phyloP scores from a whole-genome alignment of 1,140 invertebrate species.

The Polypedilum pembai region DNA sequence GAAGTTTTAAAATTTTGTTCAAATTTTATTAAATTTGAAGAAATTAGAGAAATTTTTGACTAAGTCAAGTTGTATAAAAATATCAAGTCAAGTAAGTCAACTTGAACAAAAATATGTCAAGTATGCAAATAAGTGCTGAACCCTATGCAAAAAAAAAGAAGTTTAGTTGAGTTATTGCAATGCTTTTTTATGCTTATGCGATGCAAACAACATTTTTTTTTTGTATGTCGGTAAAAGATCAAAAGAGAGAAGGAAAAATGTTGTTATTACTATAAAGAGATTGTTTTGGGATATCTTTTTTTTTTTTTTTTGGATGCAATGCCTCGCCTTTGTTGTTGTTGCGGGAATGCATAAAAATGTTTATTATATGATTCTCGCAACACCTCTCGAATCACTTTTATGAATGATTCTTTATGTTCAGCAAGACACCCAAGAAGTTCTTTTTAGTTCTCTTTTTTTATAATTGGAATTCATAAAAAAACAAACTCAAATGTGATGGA shows the following conservation, averaged over 20 bases:
- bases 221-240: neutral
- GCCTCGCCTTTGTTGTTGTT: too few relatives aligned
- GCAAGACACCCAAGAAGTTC: neutral
- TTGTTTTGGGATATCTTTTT: neutral
- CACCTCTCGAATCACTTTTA: neutral
- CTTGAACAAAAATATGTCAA: too few relatives aligned
- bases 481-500: neutral
- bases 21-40: too few relatives aligned
- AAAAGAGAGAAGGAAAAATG: neutral
- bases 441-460: neutral
- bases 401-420: neutral
- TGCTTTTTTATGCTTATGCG: neutral
- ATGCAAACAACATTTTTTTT: neutral
- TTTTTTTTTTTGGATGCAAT: too few relatives aligned
- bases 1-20: too few relatives aligned
- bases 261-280: slow-evolving; percentile 7
- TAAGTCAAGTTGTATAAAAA: too few relatives aligned
- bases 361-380: slow-evolving; percentile 19
- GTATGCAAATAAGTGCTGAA: too few relatives aligned
- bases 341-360: slow-evolving; percentile 1
- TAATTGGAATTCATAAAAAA: neutral
- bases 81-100: too few relatives aligned
- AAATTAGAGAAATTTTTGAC: too few relatives aligned
- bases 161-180: neutral
- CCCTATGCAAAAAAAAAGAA: neutral